Evolutionary conservation across 2,797 vertebrate species (phyloP).

Genomic region (Sebastes dallii): DNA sequence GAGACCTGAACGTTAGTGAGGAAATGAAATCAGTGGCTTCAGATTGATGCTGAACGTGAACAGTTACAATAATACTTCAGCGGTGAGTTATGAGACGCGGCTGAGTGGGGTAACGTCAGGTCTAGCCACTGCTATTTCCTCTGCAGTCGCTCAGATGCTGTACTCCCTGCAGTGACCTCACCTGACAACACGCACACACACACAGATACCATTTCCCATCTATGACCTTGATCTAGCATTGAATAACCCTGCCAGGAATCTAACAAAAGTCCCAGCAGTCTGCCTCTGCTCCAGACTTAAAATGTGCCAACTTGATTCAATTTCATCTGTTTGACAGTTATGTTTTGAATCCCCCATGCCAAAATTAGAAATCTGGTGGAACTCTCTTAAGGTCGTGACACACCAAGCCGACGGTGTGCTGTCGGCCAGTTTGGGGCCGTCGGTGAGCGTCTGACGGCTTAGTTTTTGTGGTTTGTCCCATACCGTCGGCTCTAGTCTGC

Average conservation of each 20-base stretch:
- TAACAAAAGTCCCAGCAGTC: neutral
- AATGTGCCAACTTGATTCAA: neutral
- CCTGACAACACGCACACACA: conserved; percentile 14
- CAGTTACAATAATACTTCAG: conserved; percentile 54
- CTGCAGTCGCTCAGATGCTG: conserved; percentile 39
- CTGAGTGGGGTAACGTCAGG: conserved; percentile 50
- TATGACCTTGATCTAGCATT: conserved; percentile 6
- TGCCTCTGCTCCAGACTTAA: neutral
- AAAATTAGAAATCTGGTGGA: neutral
- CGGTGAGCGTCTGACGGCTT: no score
- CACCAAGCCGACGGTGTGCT: no score
- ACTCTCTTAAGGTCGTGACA: neutral
- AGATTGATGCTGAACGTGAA: conserved; percentile 48
- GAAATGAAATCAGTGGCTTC: conserved; percentile 50
- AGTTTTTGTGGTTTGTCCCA: no score
- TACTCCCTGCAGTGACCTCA: conserved; percentile 54
- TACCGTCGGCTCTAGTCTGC: no score
- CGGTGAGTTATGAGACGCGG: conserved; percentile 61
- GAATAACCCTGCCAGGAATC: conserved; percentile 29
- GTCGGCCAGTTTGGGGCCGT: no score
- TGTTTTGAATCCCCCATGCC: neutral
- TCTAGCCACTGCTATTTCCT: conserved; percentile 64
- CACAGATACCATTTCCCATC: conserved; percentile 17
- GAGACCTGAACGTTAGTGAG: conserved; percentile 17
- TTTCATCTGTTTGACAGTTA: neutral